Percentiles rank a stretch among this genome's conserved stretches.
phyloP scores from a whole-genome alignment of 1,140 invertebrate species.

The Drosophila dunni region DNA sequence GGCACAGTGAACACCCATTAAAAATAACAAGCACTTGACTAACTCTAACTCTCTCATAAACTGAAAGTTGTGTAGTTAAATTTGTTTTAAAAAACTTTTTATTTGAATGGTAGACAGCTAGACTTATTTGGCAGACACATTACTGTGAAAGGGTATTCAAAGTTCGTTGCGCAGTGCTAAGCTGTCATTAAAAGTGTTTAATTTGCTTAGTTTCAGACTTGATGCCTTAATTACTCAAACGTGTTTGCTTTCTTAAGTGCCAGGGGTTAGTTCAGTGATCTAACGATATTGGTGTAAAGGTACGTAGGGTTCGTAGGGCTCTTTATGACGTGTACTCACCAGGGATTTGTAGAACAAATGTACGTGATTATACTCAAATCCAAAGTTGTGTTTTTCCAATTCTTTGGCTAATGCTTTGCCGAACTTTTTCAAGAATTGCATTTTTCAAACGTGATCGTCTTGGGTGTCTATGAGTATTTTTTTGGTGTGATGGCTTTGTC shows the following conservation, averaged over 20 bases:
- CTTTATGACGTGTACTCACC: slow-evolving; percentile 51
- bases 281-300: not conserved
- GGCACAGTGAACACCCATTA: not conserved
- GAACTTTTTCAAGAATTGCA: slow-evolving; percentile 75
- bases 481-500: not conserved
- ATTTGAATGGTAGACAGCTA: too few relatives aligned
- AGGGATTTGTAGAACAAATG: slow-evolving; percentile 78
- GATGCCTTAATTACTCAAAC: slow-evolving; percentile 23
- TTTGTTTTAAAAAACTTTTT: not conserved
- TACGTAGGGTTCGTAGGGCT: not conserved
- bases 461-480: not conserved
- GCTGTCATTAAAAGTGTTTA: not conserved
- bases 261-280: slow-evolving; percentile 16
- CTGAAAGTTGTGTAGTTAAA: not conserved
- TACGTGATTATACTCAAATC: slow-evolving; percentile 71
- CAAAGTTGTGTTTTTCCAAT: slow-evolving; percentile 68
- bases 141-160: slow-evolving; percentile 21
- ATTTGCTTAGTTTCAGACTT: slow-evolving; percentile 19
- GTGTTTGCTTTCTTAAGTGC: slow-evolving; percentile 19
- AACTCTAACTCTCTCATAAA: not conserved
- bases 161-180: not conserved
- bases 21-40: not conserved
- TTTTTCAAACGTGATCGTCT: slow-evolving; percentile 32
- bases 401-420: slow-evolving; percentile 67
- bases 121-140: too few relatives aligned